Evolutionary conservation across 1,140 invertebrate genomes (phyloP), one percentile per base, ranked within the genome.

Genomic region (Sinonovacula constricta): DNA sequence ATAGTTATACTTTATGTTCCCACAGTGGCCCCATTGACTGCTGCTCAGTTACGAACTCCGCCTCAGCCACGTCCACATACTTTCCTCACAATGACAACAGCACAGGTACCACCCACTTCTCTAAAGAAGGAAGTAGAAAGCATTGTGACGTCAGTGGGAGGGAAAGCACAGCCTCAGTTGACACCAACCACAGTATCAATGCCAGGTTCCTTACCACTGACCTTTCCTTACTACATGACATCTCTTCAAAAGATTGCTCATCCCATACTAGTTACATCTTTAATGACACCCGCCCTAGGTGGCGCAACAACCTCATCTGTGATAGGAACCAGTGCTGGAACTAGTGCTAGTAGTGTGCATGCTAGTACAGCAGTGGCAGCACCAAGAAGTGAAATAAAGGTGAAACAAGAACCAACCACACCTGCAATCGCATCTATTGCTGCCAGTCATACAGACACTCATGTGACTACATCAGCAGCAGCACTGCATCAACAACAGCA

Each of bases 221-320:
- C 36, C 49, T 63, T 76, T 22, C 63, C 62, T n/a, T 74, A 74
- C 63, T 74, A 74, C 22, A 74, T 74, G 59, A 31, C 71, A 15
- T 74, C 71, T 53, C 30, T 74, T n/a, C 71, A 74, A 54, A 76
- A 76, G 26, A 76, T 76, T 12, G 63, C 72, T 31, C 72, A 76
- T 56, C 72, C 72, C 3, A 60, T 76, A 18, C 34, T 76, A 24
- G 62, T 76, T 22, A 76, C 72, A 18, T 76, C 72, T 5, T 67
- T 76, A 22, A 76, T 66, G 62, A 63, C 72, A 5, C 72, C 72
- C n/a, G 63, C 72, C 1, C 31, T 76, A 33, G 63, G 62, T 3
- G 15, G 66, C 14, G 59, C 63, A 31, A 53, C 62, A 4, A 39
- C 62, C 7, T 24, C 53, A 45, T 39, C 56, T 22, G 49, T 49